These are phyloP conservation scores for Callipepla californica DNA, from an alignment of 2,113 vertebrate species.

Conservation along the genomic window DNA sequence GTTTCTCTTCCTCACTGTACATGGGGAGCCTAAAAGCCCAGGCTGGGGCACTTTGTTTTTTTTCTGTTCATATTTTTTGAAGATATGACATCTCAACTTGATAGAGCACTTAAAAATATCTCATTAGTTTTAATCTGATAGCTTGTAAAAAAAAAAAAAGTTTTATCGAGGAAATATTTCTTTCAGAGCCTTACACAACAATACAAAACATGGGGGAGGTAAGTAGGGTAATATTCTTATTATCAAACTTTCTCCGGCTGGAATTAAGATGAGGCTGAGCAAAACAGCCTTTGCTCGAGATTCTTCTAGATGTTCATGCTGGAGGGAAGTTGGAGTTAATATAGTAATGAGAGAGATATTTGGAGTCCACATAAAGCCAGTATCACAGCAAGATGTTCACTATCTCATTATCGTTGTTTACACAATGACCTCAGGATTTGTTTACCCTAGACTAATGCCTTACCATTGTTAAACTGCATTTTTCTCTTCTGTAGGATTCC, in stretches of 20 bases:
- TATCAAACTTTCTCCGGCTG: neutral
- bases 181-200: neutral
- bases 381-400: neutral
- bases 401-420: neutral
- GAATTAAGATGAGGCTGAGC: neutral
- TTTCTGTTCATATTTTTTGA: neutral
- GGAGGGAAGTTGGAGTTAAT: neutral
- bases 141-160: neutral
- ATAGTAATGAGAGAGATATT: neutral
- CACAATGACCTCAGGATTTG: neutral
- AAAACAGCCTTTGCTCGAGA: neutral
- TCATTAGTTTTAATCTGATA: neutral
- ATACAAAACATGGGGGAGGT: rapidly evolving
- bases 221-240: neutral
- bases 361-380: neutral
- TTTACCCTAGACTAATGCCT: neutral
- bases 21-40: neutral
- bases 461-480: neutral
- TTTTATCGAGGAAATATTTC: neutral
- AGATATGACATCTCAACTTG: neutral
- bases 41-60: neutral
- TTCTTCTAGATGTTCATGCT: neutral
- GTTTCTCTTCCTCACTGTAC: neutral
- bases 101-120: neutral
- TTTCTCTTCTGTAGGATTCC: neutral